Conservation (phyloP, 2,888 invertebrate genomes). For the Pyrrhia umbra region DNA sequence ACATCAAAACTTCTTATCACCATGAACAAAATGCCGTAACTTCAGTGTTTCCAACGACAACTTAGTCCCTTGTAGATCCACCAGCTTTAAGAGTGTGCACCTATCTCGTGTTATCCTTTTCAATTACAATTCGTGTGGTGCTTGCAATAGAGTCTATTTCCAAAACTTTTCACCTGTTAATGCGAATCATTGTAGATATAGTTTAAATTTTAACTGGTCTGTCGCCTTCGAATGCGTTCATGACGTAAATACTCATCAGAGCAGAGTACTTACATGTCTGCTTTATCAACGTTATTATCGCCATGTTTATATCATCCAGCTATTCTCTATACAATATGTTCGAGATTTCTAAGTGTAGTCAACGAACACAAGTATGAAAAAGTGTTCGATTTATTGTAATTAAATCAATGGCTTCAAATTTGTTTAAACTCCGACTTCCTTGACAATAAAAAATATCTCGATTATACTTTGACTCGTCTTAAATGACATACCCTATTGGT, state of each 20-base stretch:
- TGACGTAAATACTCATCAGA: slow-evolving; percentile 11
- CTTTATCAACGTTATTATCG: slow-evolving; percentile 42
- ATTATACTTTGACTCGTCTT: no score
- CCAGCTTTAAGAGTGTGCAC: slow-evolving; percentile 26
- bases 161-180: slow-evolving; percentile 35
- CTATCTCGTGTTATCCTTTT: slow-evolving; percentile 48
- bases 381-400: neutral
- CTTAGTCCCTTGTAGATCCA: slow-evolving; percentile 44
- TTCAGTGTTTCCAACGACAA: slow-evolving; percentile 41
- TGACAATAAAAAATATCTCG: no score
- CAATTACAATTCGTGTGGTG: slow-evolving; percentile 57
- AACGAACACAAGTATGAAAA: no score
- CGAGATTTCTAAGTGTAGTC: no score
- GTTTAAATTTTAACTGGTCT: slow-evolving; percentile 41
- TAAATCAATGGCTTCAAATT: no score
- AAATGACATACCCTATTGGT: no score
- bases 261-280: neutral
- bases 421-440: no score
- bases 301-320: slow-evolving; percentile 25
- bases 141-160: slow-evolving; percentile 59
- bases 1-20: slow-evolving; percentile 74
- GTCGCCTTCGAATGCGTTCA: slow-evolving; percentile 33
- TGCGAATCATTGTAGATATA: slow-evolving; percentile 38
- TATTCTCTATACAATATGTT: slow-evolving; percentile 3
- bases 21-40: slow-evolving; percentile 62